Conservation (phyloP, 1,140 invertebrate species). For the Lordiphosa mommai region DNA sequence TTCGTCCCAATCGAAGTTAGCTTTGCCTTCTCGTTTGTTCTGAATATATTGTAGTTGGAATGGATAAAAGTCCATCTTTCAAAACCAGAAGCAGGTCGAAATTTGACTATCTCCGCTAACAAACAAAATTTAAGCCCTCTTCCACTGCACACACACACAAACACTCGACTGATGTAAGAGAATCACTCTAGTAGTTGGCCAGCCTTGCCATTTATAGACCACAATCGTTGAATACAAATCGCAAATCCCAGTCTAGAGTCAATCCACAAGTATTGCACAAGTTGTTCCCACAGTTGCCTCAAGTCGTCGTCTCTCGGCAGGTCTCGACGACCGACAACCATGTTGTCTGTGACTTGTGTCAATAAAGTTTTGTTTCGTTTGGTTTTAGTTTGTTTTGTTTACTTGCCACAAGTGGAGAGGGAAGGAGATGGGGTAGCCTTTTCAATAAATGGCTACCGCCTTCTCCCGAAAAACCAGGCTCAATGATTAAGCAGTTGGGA, state of each 20-base stretch:
- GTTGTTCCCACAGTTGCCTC: constrained; percentile 6
- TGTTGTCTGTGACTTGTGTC: constrained; percentile 57
- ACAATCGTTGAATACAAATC: constrained; percentile 32
- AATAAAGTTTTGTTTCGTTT: constrained; percentile 52
- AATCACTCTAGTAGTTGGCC: constrained; percentile 5
- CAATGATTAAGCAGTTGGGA: constrained; percentile 72
- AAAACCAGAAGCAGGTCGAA: no score
- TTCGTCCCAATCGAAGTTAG: no score
- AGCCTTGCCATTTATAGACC: constrained; percentile 41
- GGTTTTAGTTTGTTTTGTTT: constrained; percentile 28
- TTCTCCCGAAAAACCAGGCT: constrained; percentile 8
- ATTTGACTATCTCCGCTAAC: no score
- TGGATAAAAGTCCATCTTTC: no score
- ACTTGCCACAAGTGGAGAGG: constrained; percentile 12
- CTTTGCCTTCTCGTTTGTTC: no score
- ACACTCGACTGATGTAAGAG: neutral
- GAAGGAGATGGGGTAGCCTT: neutral
- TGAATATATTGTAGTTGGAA: no score
- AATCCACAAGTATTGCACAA: constrained; percentile 7
- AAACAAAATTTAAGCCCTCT: no score
- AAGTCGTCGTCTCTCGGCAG: neutral
- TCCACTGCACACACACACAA: neutral
- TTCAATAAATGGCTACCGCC: constrained; percentile 24
- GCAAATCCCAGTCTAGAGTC: neutral
- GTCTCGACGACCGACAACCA: constrained; percentile 34